Evolutionary conservation across 2,113 vertebrate genomes (phyloP).

Genomic region (Numenius arquata): DNA sequence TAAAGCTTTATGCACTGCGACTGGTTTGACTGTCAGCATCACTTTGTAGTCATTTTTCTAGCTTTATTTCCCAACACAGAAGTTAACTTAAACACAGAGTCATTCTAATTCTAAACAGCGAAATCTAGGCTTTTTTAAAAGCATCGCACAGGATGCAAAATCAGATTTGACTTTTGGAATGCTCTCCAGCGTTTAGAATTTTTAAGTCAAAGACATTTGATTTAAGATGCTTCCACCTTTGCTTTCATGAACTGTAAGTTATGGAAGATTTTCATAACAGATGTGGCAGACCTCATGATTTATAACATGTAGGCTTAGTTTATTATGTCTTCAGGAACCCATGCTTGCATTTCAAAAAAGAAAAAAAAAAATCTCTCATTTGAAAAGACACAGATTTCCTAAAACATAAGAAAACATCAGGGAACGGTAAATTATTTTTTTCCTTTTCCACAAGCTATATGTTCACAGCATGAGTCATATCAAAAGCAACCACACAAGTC

Average conservation of each 20-base stretch:
- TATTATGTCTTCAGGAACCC: slow-evolving; percentile 54
- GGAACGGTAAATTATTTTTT: not conserved
- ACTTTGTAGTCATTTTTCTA: not conserved
- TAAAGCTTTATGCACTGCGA: not conserved
- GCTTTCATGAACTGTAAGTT: slow-evolving; percentile 43
- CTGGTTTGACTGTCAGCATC: slow-evolving; percentile 11
- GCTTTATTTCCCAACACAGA: not conserved
- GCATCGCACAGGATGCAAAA: not conserved
- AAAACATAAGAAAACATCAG: not conserved
- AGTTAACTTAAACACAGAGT: not conserved
- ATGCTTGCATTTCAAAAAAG: not conserved
- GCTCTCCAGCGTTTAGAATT: slow-evolving; percentile 39
- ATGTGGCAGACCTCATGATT: slow-evolving; percentile 41
- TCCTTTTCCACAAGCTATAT: not conserved
- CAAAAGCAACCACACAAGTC: not conserved
- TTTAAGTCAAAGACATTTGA: slow-evolving; percentile 61
- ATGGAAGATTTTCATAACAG: slow-evolving; percentile 52
- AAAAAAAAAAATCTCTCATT: not conserved
- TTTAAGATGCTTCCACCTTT: slow-evolving; percentile 48
- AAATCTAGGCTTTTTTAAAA: not conserved
- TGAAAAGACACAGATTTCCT: not conserved
- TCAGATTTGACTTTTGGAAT: slow-evolving; percentile 36
- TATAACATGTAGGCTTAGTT: too few relatives aligned
- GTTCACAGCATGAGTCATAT: slow-evolving; percentile 26
- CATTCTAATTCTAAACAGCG: not conserved